Percentiles rank a stretch among this genome's conserved stretches.
phyloP scores from a whole-genome alignment of 1,140 invertebrate genomes.

The Drosophila rufa region DNA sequence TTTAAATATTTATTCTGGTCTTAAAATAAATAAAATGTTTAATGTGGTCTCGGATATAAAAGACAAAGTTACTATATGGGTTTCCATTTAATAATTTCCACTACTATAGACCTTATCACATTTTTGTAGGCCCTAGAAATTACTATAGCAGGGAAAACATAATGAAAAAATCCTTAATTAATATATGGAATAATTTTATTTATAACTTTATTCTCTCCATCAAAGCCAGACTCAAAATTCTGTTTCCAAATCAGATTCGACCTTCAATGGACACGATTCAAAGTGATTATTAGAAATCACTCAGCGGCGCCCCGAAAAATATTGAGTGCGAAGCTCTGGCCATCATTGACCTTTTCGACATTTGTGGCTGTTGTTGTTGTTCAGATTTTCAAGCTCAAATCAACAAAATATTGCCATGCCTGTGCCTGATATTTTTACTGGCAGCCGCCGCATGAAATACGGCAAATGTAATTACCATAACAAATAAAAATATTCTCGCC shows the following conservation, averaged over 20 bases:
- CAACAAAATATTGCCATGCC: slow-evolving; percentile 43
- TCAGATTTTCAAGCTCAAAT: slow-evolving; percentile 55
- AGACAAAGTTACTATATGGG: not conserved
- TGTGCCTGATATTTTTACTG: slow-evolving; percentile 32
- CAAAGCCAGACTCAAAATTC: not conserved
- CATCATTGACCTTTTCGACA: slow-evolving; percentile 68
- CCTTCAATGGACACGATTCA: slow-evolving; percentile 17
- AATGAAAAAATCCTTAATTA: no score
- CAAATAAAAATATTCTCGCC: slow-evolving; percentile 68
- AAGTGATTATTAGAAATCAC: slow-evolving; percentile 42
- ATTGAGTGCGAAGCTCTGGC: slow-evolving; percentile 12
- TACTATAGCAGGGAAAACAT: no score
- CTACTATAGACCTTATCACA: no score
- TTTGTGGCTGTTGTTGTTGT: slow-evolving; percentile 16
- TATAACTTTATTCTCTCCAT: not conserved
- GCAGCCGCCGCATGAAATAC: slow-evolving; percentile 26
- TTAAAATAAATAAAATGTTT: not conserved
- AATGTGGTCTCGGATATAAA: not conserved
- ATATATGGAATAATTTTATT: not conserved
- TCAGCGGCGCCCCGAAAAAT: slow-evolving; percentile 54
- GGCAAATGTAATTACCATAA: slow-evolving; percentile 72
- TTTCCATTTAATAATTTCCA: not conserved
- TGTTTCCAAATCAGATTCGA: slow-evolving; percentile 9
- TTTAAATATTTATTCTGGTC: no score
- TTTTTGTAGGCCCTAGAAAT: no score